Conservation (phyloP, 2,888 invertebrate species). For the Ormyrus labotus region DNA sequence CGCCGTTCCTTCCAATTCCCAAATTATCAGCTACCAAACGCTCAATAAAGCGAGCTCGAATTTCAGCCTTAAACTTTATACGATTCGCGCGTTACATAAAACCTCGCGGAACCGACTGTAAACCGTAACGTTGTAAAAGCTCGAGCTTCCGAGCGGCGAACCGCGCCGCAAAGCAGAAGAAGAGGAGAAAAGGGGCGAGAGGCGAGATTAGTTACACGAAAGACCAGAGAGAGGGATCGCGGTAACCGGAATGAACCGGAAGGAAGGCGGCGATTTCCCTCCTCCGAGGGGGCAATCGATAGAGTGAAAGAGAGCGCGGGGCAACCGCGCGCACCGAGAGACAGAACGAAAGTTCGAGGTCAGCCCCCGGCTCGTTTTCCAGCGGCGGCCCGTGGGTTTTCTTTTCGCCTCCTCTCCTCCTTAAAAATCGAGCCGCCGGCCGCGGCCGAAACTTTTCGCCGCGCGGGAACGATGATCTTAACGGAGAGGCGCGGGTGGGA, state of each 20-base stretch:
- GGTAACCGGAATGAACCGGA: slow-evolving; percentile 56
- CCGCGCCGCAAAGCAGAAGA: no score
- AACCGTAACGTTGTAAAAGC: no score
- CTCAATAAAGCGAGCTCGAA: no score
- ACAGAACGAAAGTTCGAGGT: slow-evolving; percentile 50
- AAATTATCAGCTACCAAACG: no score
- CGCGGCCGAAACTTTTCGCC: neutral
- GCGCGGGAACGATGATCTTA: slow-evolving; percentile 32
- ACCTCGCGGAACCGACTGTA: no score
- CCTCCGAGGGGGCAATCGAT: slow-evolving; percentile 62
- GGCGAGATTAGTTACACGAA: neutral
- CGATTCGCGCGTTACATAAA: no score
- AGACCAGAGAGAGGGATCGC: no score
- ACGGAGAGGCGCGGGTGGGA: slow-evolving; percentile 7
- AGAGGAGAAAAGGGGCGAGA: neutral
- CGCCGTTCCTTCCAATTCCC: no score
- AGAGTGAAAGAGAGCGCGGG: slow-evolving; percentile 51
- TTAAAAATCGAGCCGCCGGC: slow-evolving; percentile 29
- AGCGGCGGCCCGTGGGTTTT: slow-evolving; percentile 1
- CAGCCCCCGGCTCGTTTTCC: slow-evolving; percentile 6
- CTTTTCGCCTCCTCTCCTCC: neutral
- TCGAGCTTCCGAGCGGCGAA: no score
- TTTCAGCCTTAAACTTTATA: no score
- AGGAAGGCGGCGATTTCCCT: slow-evolving; percentile 62
- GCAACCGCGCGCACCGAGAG: neutral